Conservation (phyloP, 2,113 vertebrate genomes). For the Plotosus lineatus region DNA sequence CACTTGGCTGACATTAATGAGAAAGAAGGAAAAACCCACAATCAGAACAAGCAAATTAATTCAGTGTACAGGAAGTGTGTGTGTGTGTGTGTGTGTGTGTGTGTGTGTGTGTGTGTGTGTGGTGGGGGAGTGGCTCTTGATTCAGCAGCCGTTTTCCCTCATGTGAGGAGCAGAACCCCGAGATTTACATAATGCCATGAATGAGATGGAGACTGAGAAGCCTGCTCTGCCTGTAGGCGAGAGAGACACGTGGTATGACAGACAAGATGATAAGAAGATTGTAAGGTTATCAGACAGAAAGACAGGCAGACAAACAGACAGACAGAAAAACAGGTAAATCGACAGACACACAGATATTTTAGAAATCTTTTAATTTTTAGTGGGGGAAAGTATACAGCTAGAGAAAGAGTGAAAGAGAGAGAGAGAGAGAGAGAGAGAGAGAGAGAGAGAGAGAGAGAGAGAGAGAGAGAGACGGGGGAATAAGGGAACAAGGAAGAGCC, state of each 20-base stretch:
- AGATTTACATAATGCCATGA: too few relatives aligned
- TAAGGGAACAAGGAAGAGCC: too few relatives aligned
- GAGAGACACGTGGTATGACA: background rate
- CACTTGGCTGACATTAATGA: constrained; percentile 9
- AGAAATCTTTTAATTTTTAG: constrained; percentile 10
- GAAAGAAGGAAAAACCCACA: constrained; percentile 50
- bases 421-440: too few relatives aligned
- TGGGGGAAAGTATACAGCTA: constrained; percentile 13
- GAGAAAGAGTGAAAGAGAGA: too few relatives aligned
- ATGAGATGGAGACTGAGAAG: too few relatives aligned
- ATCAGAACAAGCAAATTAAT: constrained; percentile 70
- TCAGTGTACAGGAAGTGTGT: constrained; percentile 42
- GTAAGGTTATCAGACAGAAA: background rate
- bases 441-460: too few relatives aligned
- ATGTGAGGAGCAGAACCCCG: too few relatives aligned
- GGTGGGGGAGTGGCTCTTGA: too few relatives aligned
- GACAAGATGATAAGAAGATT: too few relatives aligned
- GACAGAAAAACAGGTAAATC: background rate
- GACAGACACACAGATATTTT: constrained; percentile 15
- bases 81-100: background rate
- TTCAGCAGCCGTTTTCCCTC: too few relatives aligned
- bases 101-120: too few relatives aligned
- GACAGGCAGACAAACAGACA: constrained; percentile 28
- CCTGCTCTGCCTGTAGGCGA: background rate
- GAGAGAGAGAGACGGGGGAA: too few relatives aligned